These are phyloP conservation scores for Lithobates pipiens DNA, from an alignment of 2,797 vertebrate species.

Conservation along the genomic window DNA sequence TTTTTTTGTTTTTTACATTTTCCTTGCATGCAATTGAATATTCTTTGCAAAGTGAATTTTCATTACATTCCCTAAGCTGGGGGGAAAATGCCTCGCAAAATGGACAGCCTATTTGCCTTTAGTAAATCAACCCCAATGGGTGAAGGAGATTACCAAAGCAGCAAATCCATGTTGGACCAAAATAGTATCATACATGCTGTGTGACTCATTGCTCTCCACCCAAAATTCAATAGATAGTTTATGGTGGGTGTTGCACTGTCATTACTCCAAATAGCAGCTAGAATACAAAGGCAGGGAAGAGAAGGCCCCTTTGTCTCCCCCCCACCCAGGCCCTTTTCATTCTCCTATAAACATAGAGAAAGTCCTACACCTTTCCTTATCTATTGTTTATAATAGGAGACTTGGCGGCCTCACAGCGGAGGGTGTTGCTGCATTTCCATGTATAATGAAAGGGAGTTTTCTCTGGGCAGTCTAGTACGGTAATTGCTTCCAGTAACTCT, in stretches of 20 bases:
- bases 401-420: neutral
- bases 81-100: too few relatives aligned
- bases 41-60: too few relatives aligned
- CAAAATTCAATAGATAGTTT: neutral
- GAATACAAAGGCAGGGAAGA: neutral
- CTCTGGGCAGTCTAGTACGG: neutral
- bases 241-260: neutral
- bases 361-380: conserved; percentile 33
- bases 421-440: conserved; percentile 10
- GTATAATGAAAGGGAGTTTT: conserved; percentile 31
- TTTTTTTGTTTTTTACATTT: too few relatives aligned
- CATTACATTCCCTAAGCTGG: too few relatives aligned
- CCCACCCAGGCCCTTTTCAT: conserved; percentile 11
- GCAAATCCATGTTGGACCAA: neutral
- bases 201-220: neutral
- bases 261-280: neutral
- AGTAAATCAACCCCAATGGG: too few relatives aligned
- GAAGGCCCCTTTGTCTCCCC: neutral
- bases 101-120: too few relatives aligned
- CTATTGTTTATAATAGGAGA: conserved; percentile 17
- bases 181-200: neutral
- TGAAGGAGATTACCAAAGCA: too few relatives aligned
- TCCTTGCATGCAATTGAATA: too few relatives aligned
- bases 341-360: conserved; percentile 16
- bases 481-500: conserved; percentile 56